Percentiles rank a stretch among this genome's conserved stretches.
These are phyloP conservation scores for Brachystomella parvula DNA, from an alignment of 1,140 invertebrate species.

Conservation along the genomic window DNA sequence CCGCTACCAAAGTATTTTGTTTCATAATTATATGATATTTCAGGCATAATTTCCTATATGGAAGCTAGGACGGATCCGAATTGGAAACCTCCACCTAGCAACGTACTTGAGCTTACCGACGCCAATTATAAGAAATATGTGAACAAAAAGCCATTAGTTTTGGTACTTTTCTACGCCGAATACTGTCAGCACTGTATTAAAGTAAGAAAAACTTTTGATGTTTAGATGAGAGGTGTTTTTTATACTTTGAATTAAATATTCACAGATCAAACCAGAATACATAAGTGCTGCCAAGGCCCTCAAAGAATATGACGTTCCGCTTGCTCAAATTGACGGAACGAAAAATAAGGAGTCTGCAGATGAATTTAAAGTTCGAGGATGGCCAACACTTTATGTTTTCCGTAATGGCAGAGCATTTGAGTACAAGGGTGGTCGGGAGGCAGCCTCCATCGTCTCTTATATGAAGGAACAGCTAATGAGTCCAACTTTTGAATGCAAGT, in stretches of 20 bases:
- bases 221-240: background rate
- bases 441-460: slow-evolving; percentile 44
- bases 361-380: slow-evolving; percentile 45
- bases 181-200: slow-evolving; percentile 47
- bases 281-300: slow-evolving; percentile 47
- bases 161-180: slow-evolving; percentile 58
- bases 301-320: slow-evolving; percentile 42
- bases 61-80: slow-evolving; percentile 45
- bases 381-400: slow-evolving; percentile 46
- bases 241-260: slow-evolving; percentile 21
- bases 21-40: slow-evolving; percentile 22
- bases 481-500: slow-evolving; percentile 45
- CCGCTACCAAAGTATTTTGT: too few species aligned
- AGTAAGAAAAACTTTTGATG: slow-evolving; percentile 28
- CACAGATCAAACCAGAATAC: slow-evolving; percentile 47
- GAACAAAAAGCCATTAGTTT: slow-evolving; percentile 46
- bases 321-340: slow-evolving; percentile 50
- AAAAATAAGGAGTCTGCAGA: slow-evolving; percentile 44
- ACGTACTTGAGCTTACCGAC: slow-evolving; percentile 50
- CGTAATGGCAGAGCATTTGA: slow-evolving; percentile 47
- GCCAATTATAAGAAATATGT: slow-evolving; percentile 51
- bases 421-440: slow-evolving; percentile 48
- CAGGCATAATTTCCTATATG: slow-evolving; percentile 50
- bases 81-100: slow-evolving; percentile 51
- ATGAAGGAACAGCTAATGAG: slow-evolving; percentile 51